Base-by-base conservation (phyloP, 2,113 vertebrate species). In the human region DNA sequence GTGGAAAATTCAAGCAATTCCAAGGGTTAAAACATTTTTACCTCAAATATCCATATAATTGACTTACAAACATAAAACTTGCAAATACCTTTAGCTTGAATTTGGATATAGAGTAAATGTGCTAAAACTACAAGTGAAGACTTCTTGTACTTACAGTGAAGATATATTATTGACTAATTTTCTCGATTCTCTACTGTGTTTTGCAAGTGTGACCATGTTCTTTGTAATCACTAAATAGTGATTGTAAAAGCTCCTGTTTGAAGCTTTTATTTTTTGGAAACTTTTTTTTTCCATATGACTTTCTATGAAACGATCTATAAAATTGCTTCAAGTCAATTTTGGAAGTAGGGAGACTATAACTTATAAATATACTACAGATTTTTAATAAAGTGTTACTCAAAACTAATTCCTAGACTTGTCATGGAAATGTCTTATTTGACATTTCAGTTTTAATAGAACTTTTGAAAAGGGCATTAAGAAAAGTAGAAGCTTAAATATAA, bases 241-340 rank as follows among this genome's bases (percentile, higher is more conserved):
- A 64, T 84, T 96, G 2, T 83, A 95, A 76, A 95, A 83, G 40
- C 72, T 83, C 40, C 38, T 75, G 3, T 92, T 96, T 76, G 79
- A 88, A 97, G 48, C 61, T 72, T 97, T 96, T 84, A 22, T 55
- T 70, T 94, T 89, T 95, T 75, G 35, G 55, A 64, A 97, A 94
- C 14, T 35, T 64, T 97, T 97, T 40, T 78, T 59, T 89, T 94
- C 86, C 8, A 23, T 68, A 50, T 68, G 57, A 89, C 55, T 9
- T 76, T 95, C 20, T 92, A 7, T 85, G 55, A 93, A 93, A 82
- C 5, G 64, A 52, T 75, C 27, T 50, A 55, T 84, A 80, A 96
- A 94, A 88, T 80, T 85, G 20, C 30, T 97, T 96, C 59, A 95
- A 73, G 48, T 82, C 57, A 43, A 4, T 79, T 97, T 88, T 79